A percentile compares a stretch with the other conserved stretches of the same genome.
Conservation (phyloP, 2,113 vertebrate genomes). For the Phodopus roborovskii region DNA sequence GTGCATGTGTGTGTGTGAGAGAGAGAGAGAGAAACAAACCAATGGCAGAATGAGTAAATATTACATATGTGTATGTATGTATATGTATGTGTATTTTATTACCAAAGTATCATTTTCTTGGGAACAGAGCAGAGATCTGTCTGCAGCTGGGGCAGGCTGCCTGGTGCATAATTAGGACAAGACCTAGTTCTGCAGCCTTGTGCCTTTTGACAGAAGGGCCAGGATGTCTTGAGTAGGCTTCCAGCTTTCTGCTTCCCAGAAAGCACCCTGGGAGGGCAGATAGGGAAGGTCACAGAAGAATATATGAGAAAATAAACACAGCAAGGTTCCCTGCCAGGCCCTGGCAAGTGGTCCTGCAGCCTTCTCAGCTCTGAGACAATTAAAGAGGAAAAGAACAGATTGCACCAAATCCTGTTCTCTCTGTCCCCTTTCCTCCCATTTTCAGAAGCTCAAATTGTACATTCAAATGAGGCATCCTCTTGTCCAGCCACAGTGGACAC, state of each 20-base stretch:
- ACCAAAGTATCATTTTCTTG: constrained; percentile 22
- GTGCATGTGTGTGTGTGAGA: too few relatives aligned
- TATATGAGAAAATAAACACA: constrained; percentile 67
- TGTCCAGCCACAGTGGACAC: too few relatives aligned
- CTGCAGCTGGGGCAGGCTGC: not conserved
- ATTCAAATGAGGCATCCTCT: not conserved
- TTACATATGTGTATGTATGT: not conserved
- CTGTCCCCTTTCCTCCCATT: not conserved
- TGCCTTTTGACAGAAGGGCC: constrained; percentile 5
- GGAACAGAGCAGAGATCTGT: not conserved
- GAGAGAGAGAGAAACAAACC: not conserved
- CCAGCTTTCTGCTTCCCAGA: constrained; percentile 51
- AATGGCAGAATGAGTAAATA: not conserved
- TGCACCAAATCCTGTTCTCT: not conserved
- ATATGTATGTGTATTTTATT: not conserved
- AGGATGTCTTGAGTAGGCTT: not conserved
- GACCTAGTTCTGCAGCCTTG: not conserved
- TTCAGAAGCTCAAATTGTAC: not conserved
- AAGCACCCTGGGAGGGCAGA: not conserved
- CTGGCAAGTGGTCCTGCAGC: not conserved
- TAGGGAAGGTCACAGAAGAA: not conserved
- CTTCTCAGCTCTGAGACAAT: not conserved
- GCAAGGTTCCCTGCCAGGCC: not conserved
- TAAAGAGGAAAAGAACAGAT: not conserved
- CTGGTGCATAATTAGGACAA: not conserved